Base-by-base conservation (phyloP, 1,140 invertebrate genomes). In the Drosophila paulistorum region DNA sequence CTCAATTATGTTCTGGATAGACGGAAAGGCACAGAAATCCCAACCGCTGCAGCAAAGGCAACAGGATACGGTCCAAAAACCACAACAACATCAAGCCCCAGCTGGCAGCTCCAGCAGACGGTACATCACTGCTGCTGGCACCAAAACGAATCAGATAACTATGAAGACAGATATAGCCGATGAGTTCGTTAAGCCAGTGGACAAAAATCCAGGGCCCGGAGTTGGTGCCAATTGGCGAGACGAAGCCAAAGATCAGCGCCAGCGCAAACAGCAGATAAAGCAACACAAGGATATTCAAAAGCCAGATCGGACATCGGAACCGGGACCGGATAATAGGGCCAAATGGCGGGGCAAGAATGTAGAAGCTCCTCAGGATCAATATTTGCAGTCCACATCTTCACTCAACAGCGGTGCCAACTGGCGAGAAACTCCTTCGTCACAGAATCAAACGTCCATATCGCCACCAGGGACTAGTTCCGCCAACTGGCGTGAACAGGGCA, bases 151-250 rank as follows among this genome's bases (percentile, higher is more conserved):
- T 17, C 37, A 41, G 6, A 81, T 82, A 1, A 87, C 82, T 13
- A 82, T 86, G 71, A 86, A 82, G 14, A 73, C 83, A 0, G 13
- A 65, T 7, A 58, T 87, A 20, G 13, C 64, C 9, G 66, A 87
- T 1, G 75, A 82, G 2, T 86, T 86, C 20, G 23, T 71, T 1
- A 42, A 55, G 20, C 67, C 82, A 6, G 6, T 54, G 0, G 20
- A n/a, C 30, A n/a, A 17, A 26, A 35, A 51, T 10, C 2, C 17
- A 14, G 4, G 23, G 17, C 5, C n/a, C 11, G 55, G 39, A 7
- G 10, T 23, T 23, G 1, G 7, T 2, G 2, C 17, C 14, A 74
- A 74, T 20, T 74, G 70, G 73, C 65, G 71, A 0, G 42, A 67
- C 3, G 14, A 57, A 0, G 1, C 62, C 1, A 51, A 51, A 23